Base-by-base conservation (phyloP, 53 echinoderm and acorn worm species). In the Glandiceps talaboti region DNA sequence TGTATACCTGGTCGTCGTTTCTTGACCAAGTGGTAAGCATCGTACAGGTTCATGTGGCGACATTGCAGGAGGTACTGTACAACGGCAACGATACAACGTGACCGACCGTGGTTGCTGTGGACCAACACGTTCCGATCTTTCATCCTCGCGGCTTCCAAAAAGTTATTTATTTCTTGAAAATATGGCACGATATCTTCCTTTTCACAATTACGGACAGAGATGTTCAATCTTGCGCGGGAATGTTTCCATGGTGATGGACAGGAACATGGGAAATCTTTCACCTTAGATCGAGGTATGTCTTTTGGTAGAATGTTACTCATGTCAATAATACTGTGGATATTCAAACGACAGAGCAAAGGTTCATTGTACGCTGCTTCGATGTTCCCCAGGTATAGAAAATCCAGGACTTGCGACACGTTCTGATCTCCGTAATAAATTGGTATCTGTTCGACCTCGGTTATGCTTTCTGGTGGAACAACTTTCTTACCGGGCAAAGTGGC, bases 211-310 rank as follows among this genome's bases (percentile, higher is more conserved):
- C 90, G 89, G 32, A 94, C 74, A 6, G 79, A 80, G 30, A 94
- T 80, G 76, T 85, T 92, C 28, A 94, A 83, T 30, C 95, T 86
- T 30, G 84, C 92, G 32, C 90, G 92, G 1, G 90, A 87, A 77
- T 94, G 95, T 75, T 92, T 92, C 90, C 86, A 88, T 75, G 86
- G 88, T 10, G 95, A 94, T 0, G 92, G 84, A 73, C 95, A 94
- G 33, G 91, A 85, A 75, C 95, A 94, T 0, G 95, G 95, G 29
- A 91, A 94, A 73, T 94, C 94, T 75, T 94, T 91, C 72, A 94
- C 84, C 25, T 90, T 90, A 14, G 90, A 78, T 78, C 85, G 83
- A 33, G 81, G 85, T 45, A 94, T 88, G 72, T 94, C 84, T 26
- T 92, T 88, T 0, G 85, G 90, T 14, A 91, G 83, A 1, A 94